These are phyloP conservation scores for Myotis yumanensis DNA, from an alignment of 2,113 vertebrate species.

Conservation along the genomic window DNA sequence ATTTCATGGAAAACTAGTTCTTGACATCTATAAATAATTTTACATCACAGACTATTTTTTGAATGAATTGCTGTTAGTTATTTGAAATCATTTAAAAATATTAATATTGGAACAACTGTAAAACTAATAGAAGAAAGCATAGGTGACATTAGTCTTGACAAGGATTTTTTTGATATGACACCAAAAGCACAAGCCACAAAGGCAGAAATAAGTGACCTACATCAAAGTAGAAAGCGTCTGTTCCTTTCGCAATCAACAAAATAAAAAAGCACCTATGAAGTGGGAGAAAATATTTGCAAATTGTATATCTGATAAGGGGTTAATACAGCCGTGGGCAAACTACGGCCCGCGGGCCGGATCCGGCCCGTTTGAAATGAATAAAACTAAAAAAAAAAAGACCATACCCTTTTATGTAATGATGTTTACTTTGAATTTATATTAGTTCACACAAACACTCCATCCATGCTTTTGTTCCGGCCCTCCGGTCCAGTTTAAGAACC, in stretches of 20 bases:
- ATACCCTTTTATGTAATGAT: no score
- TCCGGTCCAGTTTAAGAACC: no score
- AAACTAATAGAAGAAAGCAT: neutral
- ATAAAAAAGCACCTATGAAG: neutral
- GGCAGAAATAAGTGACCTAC: neutral
- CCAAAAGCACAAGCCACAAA: neutral
- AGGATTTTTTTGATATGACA: neutral
- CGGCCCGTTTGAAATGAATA: no score
- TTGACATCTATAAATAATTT: conserved; percentile 50
- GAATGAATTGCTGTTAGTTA: neutral
- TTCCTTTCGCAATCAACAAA: neutral
- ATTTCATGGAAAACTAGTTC: conserved; percentile 44
- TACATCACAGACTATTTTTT: neutral
- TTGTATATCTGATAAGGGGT: neutral
- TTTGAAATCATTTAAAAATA: conserved; percentile 26
- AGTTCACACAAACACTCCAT: no score
- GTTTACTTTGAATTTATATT: no score
- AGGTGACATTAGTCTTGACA: conserved; percentile 7
- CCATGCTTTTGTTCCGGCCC: no score
- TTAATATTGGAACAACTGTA: conserved; percentile 10
- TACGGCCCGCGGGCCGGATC: no score
- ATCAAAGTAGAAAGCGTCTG: neutral
- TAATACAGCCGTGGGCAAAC: no score
- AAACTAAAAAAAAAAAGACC: no score
- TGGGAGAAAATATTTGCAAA: neutral